Evolutionary conservation across 1,140 invertebrate genomes (phyloP), one percentile per base, ranked within the genome.

Genomic region (Drosophila parabipectinata): DNA sequence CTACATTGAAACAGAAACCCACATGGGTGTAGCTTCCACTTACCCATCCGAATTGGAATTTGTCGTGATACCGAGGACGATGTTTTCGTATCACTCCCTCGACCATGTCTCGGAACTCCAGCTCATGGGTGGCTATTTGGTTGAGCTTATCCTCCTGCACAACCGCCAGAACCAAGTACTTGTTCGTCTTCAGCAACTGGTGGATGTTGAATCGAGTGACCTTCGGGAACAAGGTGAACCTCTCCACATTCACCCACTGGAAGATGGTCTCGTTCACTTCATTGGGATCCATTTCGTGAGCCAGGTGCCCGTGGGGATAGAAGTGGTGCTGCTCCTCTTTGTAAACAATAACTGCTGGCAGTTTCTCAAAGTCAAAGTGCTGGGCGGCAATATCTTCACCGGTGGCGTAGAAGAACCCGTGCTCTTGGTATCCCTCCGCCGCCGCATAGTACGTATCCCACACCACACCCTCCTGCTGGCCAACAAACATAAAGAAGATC

Each of bases 31-130:
- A 47, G 9, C 10, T 47, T n/a, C 8, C 14, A 1, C 80, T 79
- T 41, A 91, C 91, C 97, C 97, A 99, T 28, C 97, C 97, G 94
- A 99, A 99, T 91, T 98, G 97, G 91, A 98, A 98, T 82, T 95
- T 91, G 47, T 95, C 94, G 81, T 98, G 96, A 87, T 97, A 96
- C 66, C 96, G 95, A 62, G 95, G 93, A 62, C 95, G 93, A 92
- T 96, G 95, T 58, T 94, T 95, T 69, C 95, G 93, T 57, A 98
- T 97, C 52, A 98, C 94, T 18, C 95, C 94, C 92, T 98, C 96
- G 5, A 98, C 93, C 95, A 97, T 97, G 85, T 97, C 95, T 80
- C 94, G 93, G 91, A 98, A 98, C 91, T 97, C 95, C 73, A 95
- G 87, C 94, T 98, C 97, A 81, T 97, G 95, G 26, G 95, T 93